phyloP scores from a whole-genome alignment of 2,113 vertebrate species.

The Poeciliopsis prolifica region DNA sequence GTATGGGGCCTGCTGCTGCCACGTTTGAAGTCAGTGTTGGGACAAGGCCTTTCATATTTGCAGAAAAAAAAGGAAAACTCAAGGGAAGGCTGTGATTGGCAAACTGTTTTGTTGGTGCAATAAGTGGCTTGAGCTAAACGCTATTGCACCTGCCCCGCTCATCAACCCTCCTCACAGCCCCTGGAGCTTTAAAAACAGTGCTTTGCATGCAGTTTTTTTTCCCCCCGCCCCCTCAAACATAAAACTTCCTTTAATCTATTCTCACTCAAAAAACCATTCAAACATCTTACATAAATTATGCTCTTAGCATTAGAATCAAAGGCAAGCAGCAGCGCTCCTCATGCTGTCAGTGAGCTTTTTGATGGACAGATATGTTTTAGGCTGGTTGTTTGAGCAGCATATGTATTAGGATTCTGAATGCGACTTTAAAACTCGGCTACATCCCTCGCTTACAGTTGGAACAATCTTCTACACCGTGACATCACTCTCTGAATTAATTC shows the following conservation, averaged over 20 bases:
- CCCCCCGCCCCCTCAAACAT: conserved; percentile 65
- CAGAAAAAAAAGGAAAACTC: conserved; percentile 66
- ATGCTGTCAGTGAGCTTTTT: conserved; percentile 72
- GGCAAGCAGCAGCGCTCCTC: conserved; percentile 64
- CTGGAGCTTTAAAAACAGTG: conserved; percentile 67
- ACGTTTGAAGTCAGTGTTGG: conserved; percentile 75
- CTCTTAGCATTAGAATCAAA: conserved; percentile 85
- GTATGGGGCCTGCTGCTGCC: conserved; percentile 69
- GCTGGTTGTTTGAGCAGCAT: conserved; percentile 62
- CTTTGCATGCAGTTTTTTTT: conserved; percentile 68
- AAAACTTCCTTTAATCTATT: conserved; percentile 81
- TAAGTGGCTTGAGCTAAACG: conserved; percentile 69
- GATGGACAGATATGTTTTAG: conserved; percentile 72
- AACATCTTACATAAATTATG: conserved; percentile 85
- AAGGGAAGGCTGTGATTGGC: conserved; percentile 71
- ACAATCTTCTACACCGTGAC: conserved; percentile 12
- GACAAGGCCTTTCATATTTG: conserved; percentile 80
- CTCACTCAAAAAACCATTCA: conserved; percentile 80
- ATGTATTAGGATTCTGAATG: conserved; percentile 66
- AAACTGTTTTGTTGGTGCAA: conserved; percentile 70
- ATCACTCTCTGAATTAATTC: neutral
- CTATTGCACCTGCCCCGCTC: conserved; percentile 58
- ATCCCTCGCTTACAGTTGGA: conserved; percentile 37
- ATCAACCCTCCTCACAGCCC: conserved; percentile 67
- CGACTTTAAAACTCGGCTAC: conserved; percentile 49